A percentile compares a stretch with the other conserved stretches of the same genome.
These are phyloP conservation scores for Zosterops hypoxanthus DNA, from an alignment of 2,113 vertebrate species.

Conservation along the genomic window DNA sequence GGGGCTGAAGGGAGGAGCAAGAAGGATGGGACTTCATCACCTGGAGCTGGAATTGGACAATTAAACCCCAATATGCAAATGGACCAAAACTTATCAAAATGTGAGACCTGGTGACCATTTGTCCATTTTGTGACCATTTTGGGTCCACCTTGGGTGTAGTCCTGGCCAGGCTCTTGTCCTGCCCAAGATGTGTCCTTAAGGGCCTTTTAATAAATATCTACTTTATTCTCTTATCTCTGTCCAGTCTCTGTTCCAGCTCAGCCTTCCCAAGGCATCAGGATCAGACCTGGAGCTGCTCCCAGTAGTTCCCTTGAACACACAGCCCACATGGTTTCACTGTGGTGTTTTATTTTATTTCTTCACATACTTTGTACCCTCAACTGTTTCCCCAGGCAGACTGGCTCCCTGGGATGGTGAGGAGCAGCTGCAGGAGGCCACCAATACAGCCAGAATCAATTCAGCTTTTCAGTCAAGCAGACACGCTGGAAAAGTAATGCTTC, in stretches of 20 bases:
- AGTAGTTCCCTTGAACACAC: rapidly evolving
- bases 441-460: conserved; percentile 23
- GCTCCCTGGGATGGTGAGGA: neutral
- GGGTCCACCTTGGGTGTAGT: neutral
- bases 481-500: neutral
- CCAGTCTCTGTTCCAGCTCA: neutral
- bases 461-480: conserved; percentile 11
- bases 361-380: neutral
- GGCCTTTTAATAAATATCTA: neutral
- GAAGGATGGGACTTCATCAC: too few relatives aligned
- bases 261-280: neutral
- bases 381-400: neutral
- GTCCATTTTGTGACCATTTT: neutral
- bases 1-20: too few relatives aligned
- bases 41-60: too few relatives aligned
- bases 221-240: neutral
- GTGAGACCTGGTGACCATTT: too few relatives aligned
- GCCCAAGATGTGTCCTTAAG: neutral
- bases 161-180: neutral
- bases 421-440: conserved; percentile 45
- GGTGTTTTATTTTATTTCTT: neutral
- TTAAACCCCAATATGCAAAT: too few relatives aligned
- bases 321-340: rapidly evolving
- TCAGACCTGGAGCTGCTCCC: neutral
- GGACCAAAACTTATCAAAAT: too few relatives aligned